Evolutionary conservation across 2,113 vertebrate species (phyloP).

Genomic region (Chrysemys picta): DNA sequence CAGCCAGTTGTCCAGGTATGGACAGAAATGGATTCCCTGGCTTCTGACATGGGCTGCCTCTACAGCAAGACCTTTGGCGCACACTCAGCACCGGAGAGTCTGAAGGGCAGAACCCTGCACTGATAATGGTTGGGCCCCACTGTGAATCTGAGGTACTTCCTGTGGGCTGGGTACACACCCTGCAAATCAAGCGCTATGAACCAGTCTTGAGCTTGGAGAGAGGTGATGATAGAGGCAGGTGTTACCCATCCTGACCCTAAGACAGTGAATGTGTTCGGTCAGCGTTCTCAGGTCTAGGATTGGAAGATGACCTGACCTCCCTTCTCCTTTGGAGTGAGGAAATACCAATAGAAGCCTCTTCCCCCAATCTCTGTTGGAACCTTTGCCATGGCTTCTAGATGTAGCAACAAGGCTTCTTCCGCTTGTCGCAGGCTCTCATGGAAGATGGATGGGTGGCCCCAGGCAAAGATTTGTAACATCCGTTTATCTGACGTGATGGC

Average conservation of each 20-base stretch:
- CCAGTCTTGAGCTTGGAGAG: fast-evolving
- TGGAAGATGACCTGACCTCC: neutral
- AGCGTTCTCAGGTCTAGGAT: neutral
- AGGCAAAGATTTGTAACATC: no score
- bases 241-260: neutral
- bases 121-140: fast-evolving
- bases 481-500: no score
- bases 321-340: neutral
- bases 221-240: neutral
- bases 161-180: neutral
- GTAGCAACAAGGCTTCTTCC: neutral
- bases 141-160: fast-evolving
- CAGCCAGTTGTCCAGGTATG: fast-evolving
- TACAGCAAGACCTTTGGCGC: no score
- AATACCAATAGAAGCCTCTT: fast-evolving
- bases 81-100: fast-evolving
- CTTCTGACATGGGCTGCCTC: fast-evolving
- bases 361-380: fast-evolving
- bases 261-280: neutral
- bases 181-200: neutral
- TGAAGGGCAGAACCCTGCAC: neutral
- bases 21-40: no score
- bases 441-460: neutral
- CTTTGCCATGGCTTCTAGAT: neutral
- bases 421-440: neutral